Evolutionary conservation across 1,140 invertebrate species (phyloP), one percentile per base, ranked within the genome.

Genomic region (Bombus affinis): DNA sequence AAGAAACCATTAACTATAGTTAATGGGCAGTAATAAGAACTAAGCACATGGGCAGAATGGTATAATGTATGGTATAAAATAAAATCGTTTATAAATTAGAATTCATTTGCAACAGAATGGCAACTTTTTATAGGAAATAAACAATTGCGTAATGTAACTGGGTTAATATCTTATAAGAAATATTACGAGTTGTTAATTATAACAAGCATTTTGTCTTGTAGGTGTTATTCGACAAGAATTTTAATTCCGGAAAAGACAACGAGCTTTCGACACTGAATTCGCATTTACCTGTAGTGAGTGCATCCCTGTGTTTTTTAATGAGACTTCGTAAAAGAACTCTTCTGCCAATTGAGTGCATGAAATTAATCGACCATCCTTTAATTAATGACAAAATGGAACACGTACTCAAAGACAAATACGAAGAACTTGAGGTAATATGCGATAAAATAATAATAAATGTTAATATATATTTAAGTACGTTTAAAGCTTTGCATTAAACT

Each of bases 231-330:
- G 93, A 95, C 62, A 68, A 89, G 28, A 92, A 90, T 74, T 88
- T 94, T 28, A 85, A 90, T 92, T 95, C 88, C 93, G 95, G 88
- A 91, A 95, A 94, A 88, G 90, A 94, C 32, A 94, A 93, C 57
- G 95, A 95, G 28, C 77, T 92, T 73, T 95, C 96, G 28, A 95
- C 96, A 86, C 95, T 97, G 10, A 96, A 98, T 92, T 94, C 96
- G 35, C 96, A 97, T 92, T 96, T 97, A 93, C 97, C 98, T 2
- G 96, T 97, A 42, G 96, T 98, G 2, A 96, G 97, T 75, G 97
- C 97, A 15, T 95, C 96, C 65, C 92, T 98, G 12, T 96, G 96
- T 92, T 97, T 97, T 96, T 94, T 98, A 10, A 94, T 96, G 86
- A 97, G 97, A 93, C 94, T 98, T 71, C 95, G 96, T 70, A 93